Conservation (phyloP, 2,113 vertebrate genomes). For the Sterna hirundo region DNA sequence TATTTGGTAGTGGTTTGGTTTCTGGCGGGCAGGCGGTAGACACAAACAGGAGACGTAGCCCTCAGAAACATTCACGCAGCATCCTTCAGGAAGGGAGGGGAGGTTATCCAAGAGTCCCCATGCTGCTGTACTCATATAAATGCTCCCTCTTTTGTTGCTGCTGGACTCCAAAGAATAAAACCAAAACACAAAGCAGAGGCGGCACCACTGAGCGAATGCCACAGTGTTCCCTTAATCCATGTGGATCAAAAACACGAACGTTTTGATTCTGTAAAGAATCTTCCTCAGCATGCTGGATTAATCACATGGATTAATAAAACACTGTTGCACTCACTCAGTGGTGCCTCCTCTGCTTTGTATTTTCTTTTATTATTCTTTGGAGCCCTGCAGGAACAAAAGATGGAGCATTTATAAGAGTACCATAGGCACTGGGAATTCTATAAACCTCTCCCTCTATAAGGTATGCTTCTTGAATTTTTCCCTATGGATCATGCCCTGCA, state of each 20-base stretch:
- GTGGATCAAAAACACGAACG: slow-evolving; percentile 70
- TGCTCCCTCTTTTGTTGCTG: slow-evolving; percentile 70
- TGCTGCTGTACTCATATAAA: slow-evolving; percentile 66
- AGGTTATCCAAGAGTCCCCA: slow-evolving; percentile 59
- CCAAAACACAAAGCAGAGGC: slow-evolving; percentile 68
- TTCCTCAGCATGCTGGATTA: slow-evolving; percentile 80
- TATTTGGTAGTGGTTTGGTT: slow-evolving; percentile 40
- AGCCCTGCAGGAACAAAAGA: slow-evolving; percentile 65
- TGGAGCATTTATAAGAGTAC: slow-evolving; percentile 37
- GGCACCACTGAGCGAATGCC: slow-evolving; percentile 67
- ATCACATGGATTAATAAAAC: slow-evolving; percentile 79
- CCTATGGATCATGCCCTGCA: background rate
- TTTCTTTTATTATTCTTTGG: slow-evolving; percentile 63
- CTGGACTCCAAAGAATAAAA: slow-evolving; percentile 70
- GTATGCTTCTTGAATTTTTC: slow-evolving; percentile 40
- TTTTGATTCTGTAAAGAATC: slow-evolving; percentile 74
- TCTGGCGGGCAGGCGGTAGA: slow-evolving; percentile 50
- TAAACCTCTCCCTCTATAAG: slow-evolving; percentile 25
- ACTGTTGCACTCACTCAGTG: slow-evolving; percentile 62
- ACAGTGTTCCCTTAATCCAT: slow-evolving; percentile 75
- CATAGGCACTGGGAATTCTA: slow-evolving; percentile 24
- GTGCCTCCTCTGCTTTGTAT: slow-evolving; percentile 69
- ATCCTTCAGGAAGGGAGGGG: slow-evolving; percentile 32
- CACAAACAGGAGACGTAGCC: slow-evolving; percentile 47
- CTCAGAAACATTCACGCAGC: slow-evolving; percentile 62